A percentile compares a stretch with the other conserved stretches of the same genome.
Evolutionary conservation across 2,113 vertebrate species (phyloP).

Genomic region (Phyllopteryx taeniolatus): DNA sequence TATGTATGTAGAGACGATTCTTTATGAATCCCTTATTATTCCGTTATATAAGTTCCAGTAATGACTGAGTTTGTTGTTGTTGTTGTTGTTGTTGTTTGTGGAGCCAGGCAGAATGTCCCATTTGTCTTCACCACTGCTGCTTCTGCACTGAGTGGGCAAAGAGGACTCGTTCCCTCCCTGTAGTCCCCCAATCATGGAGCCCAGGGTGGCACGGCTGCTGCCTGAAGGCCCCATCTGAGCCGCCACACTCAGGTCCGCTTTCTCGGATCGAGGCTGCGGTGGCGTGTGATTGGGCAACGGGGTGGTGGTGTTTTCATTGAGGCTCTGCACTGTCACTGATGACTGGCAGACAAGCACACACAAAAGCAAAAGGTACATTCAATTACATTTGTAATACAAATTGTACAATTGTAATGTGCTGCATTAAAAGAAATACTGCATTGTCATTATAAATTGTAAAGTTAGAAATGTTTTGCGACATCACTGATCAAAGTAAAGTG

Average conservation of each 20-base stretch:
- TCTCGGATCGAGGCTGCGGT: conserved; percentile 1
- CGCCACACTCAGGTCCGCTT: neutral
- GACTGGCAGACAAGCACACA: conserved; percentile 34
- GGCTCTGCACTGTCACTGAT: conserved; percentile 49
- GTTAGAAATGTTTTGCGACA: neutral
- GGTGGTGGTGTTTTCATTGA: conserved; percentile 55
- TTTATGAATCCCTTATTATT: neutral
- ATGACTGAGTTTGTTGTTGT: conserved; percentile 4
- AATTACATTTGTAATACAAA: neutral
- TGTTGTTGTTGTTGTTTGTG: neutral
- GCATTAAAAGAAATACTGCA: neutral
- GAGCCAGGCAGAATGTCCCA: conserved; percentile 66
- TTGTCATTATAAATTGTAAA: neutral
- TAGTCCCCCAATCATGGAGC: conserved; percentile 38
- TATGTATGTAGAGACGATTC: neutral
- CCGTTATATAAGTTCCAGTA: neutral
- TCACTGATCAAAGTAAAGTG: neutral
- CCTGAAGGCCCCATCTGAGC: conserved; percentile 45
- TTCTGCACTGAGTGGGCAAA: neutral
- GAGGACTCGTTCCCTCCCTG: conserved; percentile 31
- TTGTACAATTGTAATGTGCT: neutral
- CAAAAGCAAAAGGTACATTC: neutral
- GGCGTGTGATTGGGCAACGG: conserved; percentile 29
- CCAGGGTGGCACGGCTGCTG: conserved; percentile 18
- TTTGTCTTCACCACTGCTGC: neutral